phyloP scores from a whole-genome alignment of 2,888 invertebrate species.

The Sclerodermus sp. region DNA sequence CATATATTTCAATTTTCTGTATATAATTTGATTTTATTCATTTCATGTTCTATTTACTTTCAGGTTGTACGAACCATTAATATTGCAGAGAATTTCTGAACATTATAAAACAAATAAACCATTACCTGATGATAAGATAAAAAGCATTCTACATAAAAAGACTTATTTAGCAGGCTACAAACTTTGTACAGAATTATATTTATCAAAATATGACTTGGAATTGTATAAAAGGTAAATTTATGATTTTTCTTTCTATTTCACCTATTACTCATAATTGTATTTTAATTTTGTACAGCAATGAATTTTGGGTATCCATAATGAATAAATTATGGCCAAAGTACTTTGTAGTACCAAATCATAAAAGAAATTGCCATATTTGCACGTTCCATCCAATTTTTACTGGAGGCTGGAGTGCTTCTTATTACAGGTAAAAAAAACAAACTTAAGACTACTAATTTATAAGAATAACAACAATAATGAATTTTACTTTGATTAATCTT shows the following conservation, averaged over 20 bases:
- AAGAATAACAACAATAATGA: not conserved
- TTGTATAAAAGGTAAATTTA: constrained; percentile 68
- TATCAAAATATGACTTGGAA: constrained; percentile 81
- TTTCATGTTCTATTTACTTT: no score
- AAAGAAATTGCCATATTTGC: constrained; percentile 82
- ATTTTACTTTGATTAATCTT: constrained; percentile 63
- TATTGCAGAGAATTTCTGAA: constrained; percentile 66
- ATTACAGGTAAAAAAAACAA: constrained; percentile 64
- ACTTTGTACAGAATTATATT: constrained; percentile 79
- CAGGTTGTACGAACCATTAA: constrained; percentile 68
- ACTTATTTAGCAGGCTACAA: constrained; percentile 79
- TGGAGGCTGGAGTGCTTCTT: constrained; percentile 83
- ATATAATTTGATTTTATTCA: not conserved
- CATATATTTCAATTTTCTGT: not conserved
- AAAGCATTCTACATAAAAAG: constrained; percentile 66
- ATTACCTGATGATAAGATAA: constrained; percentile 68
- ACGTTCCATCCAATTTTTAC: constrained; percentile 82
- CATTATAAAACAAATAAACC: constrained; percentile 76
- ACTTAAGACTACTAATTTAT: not conserved
- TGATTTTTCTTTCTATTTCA: not conserved
- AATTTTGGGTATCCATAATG: constrained; percentile 83
- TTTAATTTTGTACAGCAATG: constrained; percentile 57
- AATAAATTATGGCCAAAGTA: constrained; percentile 80
- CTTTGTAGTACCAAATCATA: constrained; percentile 73
- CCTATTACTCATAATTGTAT: constrained; percentile 8